phyloP scores from a whole-genome alignment of 1,140 invertebrate genomes.

The Temnothorax nylanderi region DNA sequence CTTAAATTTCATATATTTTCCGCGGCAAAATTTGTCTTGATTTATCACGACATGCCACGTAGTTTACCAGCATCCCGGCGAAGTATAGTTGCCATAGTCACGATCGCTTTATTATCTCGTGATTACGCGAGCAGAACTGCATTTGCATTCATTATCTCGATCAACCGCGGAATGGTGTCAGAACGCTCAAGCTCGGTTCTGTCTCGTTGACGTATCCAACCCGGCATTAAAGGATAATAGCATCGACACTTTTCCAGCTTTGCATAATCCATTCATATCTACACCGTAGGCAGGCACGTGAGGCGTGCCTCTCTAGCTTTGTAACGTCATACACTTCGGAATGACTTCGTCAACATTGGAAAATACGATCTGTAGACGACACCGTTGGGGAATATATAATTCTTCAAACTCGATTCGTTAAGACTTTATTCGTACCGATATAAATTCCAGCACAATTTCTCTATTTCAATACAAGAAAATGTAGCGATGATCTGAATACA shows the following conservation, averaged over 20 bases:
- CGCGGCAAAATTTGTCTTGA: constrained; percentile 45
- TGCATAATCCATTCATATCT: constrained; percentile 1
- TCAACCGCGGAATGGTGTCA: constrained; percentile 57
- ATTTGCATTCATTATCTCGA: constrained; percentile 73
- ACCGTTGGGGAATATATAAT: not conserved
- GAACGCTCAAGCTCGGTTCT: constrained; percentile 38
- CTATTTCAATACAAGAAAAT: not conserved
- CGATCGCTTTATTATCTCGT: constrained; percentile 73
- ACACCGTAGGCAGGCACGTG: not conserved
- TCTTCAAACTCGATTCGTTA: not conserved
- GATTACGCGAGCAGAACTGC: constrained; percentile 66
- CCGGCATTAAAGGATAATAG: constrained; percentile 64
- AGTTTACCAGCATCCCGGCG: constrained; percentile 55
- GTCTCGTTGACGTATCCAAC: constrained; percentile 58
- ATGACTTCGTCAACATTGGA: constrained; percentile 25
- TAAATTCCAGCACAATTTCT: not conserved
- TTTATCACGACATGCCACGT: constrained; percentile 46
- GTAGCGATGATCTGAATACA: not conserved
- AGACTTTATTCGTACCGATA: not conserved
- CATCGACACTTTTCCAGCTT: constrained; percentile 43
- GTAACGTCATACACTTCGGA: not conserved
- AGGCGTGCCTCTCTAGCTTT: not conserved
- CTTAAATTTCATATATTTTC: not conserved
- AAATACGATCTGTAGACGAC: not conserved
- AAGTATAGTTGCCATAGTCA: constrained; percentile 56